A percentile compares a stretch with the other conserved stretches of the same genome.
phyloP scores from a whole-genome alignment of 2,113 vertebrate genomes.

The Motacilla alba region DNA sequence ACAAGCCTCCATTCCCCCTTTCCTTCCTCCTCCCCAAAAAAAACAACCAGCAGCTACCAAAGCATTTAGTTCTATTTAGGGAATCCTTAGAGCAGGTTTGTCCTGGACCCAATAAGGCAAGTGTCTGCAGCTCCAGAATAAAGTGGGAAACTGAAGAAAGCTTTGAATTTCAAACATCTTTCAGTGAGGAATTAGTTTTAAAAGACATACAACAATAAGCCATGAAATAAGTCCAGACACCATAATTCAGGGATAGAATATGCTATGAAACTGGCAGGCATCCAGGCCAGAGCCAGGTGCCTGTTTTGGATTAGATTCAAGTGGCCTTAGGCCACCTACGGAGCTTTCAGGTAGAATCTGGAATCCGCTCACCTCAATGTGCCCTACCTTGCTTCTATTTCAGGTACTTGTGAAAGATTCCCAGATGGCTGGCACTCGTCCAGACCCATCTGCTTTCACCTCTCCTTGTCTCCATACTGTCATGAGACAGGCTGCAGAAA shows the following conservation, averaged over 20 bases:
- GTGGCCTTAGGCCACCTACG: constrained; percentile 78
- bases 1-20: background rate
- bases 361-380: constrained; percentile 66
- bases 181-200: constrained; percentile 76
- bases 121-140: constrained; percentile 63
- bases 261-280: constrained; percentile 66
- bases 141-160: constrained; percentile 22
- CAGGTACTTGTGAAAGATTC: constrained; percentile 67
- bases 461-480: background rate
- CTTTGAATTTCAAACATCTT: constrained; percentile 76
- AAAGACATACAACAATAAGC: constrained; percentile 70
- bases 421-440: constrained; percentile 73
- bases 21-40: background rate
- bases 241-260: constrained; percentile 66
- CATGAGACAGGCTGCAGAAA: constrained; percentile 29
- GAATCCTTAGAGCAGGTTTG: constrained; percentile 15
- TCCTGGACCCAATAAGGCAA: constrained; percentile 43
- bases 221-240: constrained; percentile 65
- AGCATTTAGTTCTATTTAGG: background rate
- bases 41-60: background rate
- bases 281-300: constrained; percentile 80
- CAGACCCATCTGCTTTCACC: constrained; percentile 54
- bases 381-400: constrained; percentile 56
- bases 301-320: constrained; percentile 75
- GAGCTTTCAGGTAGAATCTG: constrained; percentile 72